Base-by-base conservation (phyloP, 1,140 invertebrate genomes). In the Cydia splendana region DNA sequence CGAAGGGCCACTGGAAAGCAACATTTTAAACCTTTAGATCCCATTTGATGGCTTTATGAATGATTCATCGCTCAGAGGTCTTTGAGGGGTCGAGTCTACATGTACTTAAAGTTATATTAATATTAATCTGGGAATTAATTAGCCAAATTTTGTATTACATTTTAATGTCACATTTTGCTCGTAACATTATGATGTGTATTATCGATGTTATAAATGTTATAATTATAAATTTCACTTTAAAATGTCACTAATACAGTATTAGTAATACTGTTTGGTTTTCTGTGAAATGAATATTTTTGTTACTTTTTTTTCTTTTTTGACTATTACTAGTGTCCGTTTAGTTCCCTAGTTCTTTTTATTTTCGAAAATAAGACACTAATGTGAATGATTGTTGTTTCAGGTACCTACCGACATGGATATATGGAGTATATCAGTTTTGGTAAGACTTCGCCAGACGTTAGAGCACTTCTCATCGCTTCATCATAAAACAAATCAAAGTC, bases 331-430 rank as follows among this genome's bases (percentile, higher is more conserved):
- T 0, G 0, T 2, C 30, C 30, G 30, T 30, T 24, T 30, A 30
- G 30, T 30, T 4, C 30, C 30, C 4, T 34, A 34, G 34, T 34
- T 34, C 34, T 34, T 34, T 34, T 6, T 5, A 3, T 34, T 30
- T 30, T 34, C 34, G 5, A 34, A 34, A 4, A 48, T 48, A 48
- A 15, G 45, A 48, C 12, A 42, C 30, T 71, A 42, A 71, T 38
- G 7, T 42, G 10, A 38, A 18, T 42, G 2, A n/a, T 71, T 18
- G 5, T 71, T 71, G 38, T 71, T 71, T 18, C 67, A 71, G 67
- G 67, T 71, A 71, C 67, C 67, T 71, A 71, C 67, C 67, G 30
- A 34, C 67, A 71, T 71, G 67, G 67, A 71, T 42, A 71, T 71
- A 18, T 71, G 67, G 67, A 71, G 67, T 71, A 38, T 71, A 38